phyloP scores from a whole-genome alignment of 2,113 vertebrate genomes.

The Corydoras maculifer region DNA sequence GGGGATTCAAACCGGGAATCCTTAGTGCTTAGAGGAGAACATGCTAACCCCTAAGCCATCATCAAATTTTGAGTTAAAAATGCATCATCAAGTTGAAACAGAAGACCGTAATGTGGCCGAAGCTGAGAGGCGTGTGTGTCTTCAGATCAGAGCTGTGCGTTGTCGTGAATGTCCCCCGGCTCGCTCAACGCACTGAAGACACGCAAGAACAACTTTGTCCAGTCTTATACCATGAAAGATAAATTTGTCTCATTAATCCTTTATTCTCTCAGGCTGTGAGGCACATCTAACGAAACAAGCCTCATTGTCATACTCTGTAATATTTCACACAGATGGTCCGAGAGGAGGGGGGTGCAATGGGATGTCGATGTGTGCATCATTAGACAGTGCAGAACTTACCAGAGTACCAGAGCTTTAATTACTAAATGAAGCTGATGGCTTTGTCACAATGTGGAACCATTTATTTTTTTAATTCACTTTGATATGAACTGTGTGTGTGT shows the following conservation, averaged over 20 bases:
- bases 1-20: too few relatives aligned
- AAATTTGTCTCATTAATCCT: conserved; percentile 72
- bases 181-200: conserved; percentile 53
- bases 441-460: conserved; percentile 26
- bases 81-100: too few relatives aligned
- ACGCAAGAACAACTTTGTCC: conserved; percentile 60
- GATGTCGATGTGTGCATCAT: conserved; percentile 66
- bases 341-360: conserved; percentile 28
- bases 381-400: conserved; percentile 51
- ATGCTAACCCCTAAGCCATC: too few relatives aligned
- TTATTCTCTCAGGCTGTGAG: conserved; percentile 61
- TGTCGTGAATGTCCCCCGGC: conserved; percentile 55
- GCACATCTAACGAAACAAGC: conserved; percentile 58
- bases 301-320: conserved; percentile 50
- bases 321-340: conserved; percentile 61
- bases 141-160: conserved; percentile 44
- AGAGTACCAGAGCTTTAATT: conserved; percentile 53
- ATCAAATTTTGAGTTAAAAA: too few relatives aligned
- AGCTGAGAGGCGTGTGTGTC: too few relatives aligned
- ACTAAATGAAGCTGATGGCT: conserved; percentile 56
- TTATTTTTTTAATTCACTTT: conserved; percentile 4
- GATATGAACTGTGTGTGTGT: not conserved
- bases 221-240: conserved; percentile 64
- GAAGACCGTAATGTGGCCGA: too few relatives aligned
- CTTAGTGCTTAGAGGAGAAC: too few relatives aligned